phyloP scores from a whole-genome alignment of 2,888 invertebrate species.

The Scotopteryx bipunctaria region DNA sequence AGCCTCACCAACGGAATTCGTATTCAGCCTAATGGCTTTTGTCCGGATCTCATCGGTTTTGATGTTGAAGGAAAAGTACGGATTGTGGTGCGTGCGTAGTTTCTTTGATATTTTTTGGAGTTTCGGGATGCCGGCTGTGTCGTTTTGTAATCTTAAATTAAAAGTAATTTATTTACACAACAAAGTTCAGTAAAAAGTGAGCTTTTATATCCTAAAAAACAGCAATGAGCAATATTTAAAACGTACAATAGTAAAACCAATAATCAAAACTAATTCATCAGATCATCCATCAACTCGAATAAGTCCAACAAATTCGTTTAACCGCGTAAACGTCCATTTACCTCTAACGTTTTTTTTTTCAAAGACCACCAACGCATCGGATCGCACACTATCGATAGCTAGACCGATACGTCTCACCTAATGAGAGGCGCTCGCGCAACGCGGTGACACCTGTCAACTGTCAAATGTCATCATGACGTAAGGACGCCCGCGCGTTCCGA shows the following conservation, averaged over 20 bases:
- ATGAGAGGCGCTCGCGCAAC: slow-evolving; percentile 65
- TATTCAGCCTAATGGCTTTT: slow-evolving; percentile 72
- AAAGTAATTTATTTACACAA: no score
- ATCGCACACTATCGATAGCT: slow-evolving; percentile 73
- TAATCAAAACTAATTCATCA: slow-evolving; percentile 16
- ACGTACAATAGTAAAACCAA: no score
- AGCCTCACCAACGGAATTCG: slow-evolving; percentile 70
- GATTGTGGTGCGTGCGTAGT: slow-evolving; percentile 33
- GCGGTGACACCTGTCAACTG: slow-evolving; percentile 79
- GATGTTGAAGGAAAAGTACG: slow-evolving; percentile 55
- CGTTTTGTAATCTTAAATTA: slow-evolving; percentile 17
- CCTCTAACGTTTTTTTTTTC: slow-evolving; percentile 51
- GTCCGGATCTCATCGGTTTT: slow-evolving; percentile 61
- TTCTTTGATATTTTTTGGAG: slow-evolving; percentile 25
- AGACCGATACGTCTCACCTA: slow-evolving; percentile 70
- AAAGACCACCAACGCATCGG: slow-evolving; percentile 70
- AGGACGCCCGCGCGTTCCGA: slow-evolving; percentile 67
- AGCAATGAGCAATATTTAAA: not conserved
- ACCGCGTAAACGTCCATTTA: slow-evolving; percentile 63
- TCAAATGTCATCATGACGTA: slow-evolving; percentile 58
- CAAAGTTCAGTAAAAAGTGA: no score
- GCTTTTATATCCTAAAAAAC: slow-evolving; percentile 3
- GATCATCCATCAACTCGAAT: slow-evolving; percentile 36
- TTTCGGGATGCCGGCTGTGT: not conserved
- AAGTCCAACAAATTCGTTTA: slow-evolving; percentile 53